phyloP scores from a whole-genome alignment of 64 coral and sea anemone genomes.

The Montipora capricornis region DNA sequence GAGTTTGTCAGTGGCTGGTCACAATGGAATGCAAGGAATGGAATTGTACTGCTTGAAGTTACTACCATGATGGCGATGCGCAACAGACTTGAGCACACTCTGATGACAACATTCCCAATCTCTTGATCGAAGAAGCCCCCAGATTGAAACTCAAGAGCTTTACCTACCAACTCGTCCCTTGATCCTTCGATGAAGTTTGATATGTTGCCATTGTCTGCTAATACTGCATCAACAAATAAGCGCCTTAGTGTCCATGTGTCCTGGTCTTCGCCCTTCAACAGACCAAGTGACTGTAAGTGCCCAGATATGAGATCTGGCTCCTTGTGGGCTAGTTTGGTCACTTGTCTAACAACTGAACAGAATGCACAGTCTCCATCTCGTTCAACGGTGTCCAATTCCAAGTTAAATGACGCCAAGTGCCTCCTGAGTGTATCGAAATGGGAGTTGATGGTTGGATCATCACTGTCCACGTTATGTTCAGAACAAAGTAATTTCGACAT shows the following conservation, averaged over 20 bases:
- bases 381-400: slow-evolving; percentile 21
- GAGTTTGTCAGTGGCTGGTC: not conserved
- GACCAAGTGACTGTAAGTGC: slow-evolving; percentile 11
- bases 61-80: not conserved
- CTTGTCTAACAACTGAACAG: slow-evolving; percentile 36
- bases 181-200: slow-evolving; percentile 31
- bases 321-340: not conserved
- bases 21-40: not conserved
- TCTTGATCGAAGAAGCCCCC: slow-evolving; percentile 36
- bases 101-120: slow-evolving; percentile 41
- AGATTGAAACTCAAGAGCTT: slow-evolving; percentile 42
- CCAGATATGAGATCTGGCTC: not conserved
- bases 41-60: slow-evolving; percentile 13
- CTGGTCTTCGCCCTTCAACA: slow-evolving; percentile 23
- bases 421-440: slow-evolving; percentile 22
- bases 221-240: slow-evolving; percentile 52
- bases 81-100: slow-evolving; percentile 11
- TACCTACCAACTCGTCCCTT: not conserved
- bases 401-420: slow-evolving; percentile 54
- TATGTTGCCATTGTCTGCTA: not conserved
- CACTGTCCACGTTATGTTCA: slow-evolving; percentile 12
- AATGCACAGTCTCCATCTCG: slow-evolving; percentile 3
- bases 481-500: slow-evolving; percentile 7
- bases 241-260: slow-evolving; percentile 41
- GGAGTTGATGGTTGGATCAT: slow-evolving; percentile 42